phyloP scores from a whole-genome alignment of 1,140 invertebrate genomes.

The Scylla paramamosain region DNA sequence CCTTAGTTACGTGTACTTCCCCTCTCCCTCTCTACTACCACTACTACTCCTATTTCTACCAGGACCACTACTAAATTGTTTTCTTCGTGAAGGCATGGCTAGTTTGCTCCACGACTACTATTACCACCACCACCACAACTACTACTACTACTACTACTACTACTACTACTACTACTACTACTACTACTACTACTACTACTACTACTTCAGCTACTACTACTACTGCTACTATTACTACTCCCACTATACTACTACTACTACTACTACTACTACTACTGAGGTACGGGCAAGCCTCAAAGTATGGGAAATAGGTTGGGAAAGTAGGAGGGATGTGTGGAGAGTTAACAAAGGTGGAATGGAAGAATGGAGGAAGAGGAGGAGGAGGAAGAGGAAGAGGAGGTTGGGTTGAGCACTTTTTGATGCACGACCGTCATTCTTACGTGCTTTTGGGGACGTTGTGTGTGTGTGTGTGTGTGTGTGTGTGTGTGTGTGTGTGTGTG shows the following conservation, averaged over 20 bases:
- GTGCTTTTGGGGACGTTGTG: too few species aligned
- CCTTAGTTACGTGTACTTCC: background rate
- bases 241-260: constrained; percentile 29
- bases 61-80: background rate
- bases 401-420: background rate
- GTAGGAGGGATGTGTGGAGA: too few species aligned
- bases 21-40: background rate
- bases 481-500: constrained; percentile 20
- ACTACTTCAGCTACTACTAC: constrained; percentile 24
- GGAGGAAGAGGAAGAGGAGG: background rate
- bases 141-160: constrained; percentile 27
- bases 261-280: constrained; percentile 3
- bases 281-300: too few species aligned
- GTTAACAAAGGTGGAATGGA: too few species aligned
- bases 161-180: constrained; percentile 34
- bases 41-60: background rate
- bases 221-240: constrained; percentile 19
- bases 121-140: constrained; percentile 1
- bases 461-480: background rate
- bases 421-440: background rate
- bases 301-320: too few species aligned
- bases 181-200: constrained; percentile 3
- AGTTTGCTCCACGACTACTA: background rate
- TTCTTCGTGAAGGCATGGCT: too few species aligned
- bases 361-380: background rate